Base-by-base conservation (phyloP, 1,140 invertebrate species). In the Pseudobourletiella spinata region DNA sequence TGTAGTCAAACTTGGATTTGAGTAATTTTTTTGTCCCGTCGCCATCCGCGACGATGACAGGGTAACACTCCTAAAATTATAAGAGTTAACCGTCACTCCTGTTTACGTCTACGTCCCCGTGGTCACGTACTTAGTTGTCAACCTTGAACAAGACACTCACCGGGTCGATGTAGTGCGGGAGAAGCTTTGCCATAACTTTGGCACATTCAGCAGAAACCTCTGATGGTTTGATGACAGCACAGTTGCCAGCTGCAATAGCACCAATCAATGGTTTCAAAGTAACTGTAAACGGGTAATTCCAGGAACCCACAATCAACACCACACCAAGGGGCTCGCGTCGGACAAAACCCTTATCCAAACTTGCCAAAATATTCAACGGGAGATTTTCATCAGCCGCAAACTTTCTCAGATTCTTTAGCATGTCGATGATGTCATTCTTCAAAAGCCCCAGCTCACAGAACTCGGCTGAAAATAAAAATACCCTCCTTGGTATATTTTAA, bases 1-100 rank as follows among this genome's bases (percentile, higher is more conserved):
- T 98, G 73, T 96, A 92, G 78, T 99, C 96, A 74, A 95, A 99
- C 72, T 82, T 83, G 72, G 95, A 81, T 66, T 91, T 88, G 4
- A 98, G 77, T 8, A 99, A 72, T 70, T 87, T 84, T 2, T 85
- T 85, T 0, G 91, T 95, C 78, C 94, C 91, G 28, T 81, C 72
- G 1, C 91, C 76, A 35, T 89, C 94, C 56, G 93, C 95, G 65
- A 74, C 75, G 16, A 85, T 71, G 22, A 70, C 66, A 48, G 46
- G 55, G 43, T 78, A 75, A 67, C 78, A 81, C 18, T 82, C 77
- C 79, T 57, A n/a, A n/a, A n/a, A n/a, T n/a, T n/a, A n/a, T n/a
- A n/a, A n/a, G n/a, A n/a, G n/a, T n/a, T n/a, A n/a, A n/a, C n/a
- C n/a, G n/a, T n/a, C n/a, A n/a, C n/a, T n/a, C n/a, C n/a, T n/a